Evolutionary conservation across 2,888 invertebrate species (phyloP), one percentile per base, ranked within the genome.

Genomic region (Yponomeuta sedellus): DNA sequence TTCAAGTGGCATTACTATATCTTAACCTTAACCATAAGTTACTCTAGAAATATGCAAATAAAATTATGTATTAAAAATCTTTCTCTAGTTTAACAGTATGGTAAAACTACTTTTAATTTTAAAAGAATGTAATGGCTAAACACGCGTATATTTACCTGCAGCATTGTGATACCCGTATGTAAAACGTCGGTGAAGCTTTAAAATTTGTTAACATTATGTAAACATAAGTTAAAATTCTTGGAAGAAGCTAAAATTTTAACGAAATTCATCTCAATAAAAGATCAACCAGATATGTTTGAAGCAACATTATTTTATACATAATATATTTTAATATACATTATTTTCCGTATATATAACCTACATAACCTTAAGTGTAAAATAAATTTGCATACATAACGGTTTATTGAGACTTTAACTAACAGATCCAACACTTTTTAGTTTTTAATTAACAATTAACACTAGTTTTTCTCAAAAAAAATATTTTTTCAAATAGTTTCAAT

Each of bases 1-100:
- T 77, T 74, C 74, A 76, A 81, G 81, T 83, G 86, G 85, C 87
- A 82, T 86, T 85, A 86, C 81, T 73, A 71, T 52, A 52, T 52
- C 16, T 52, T 16, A 52, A 28, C 61, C 62, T 62, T 34, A 66
- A 40, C 16, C 16, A 16, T 62, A 66, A 58, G 25, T 59, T 59
- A 59, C 20, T 3, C 59, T 59, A 59, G 10, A 59, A 59, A 59
- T 25, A 19, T 59, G 59, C 58, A 59, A 59, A 59, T 25, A 19
- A 59, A n/a, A 57, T 57, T 34, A 34, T 8, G 3, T 4, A 34
- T 34, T 34, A 34, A 34, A 34, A 34, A 34, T 5, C 3, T 10
- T 34, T 5, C 6, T 34, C 6, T 5, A 34, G 34, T 5, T 4
- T 34, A 8, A 8, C 6, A 34, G 10, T 34, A 34, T 34, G 34